phyloP scores from a whole-genome alignment of 2,888 invertebrate species.

The Malachius bipustulatus region DNA sequence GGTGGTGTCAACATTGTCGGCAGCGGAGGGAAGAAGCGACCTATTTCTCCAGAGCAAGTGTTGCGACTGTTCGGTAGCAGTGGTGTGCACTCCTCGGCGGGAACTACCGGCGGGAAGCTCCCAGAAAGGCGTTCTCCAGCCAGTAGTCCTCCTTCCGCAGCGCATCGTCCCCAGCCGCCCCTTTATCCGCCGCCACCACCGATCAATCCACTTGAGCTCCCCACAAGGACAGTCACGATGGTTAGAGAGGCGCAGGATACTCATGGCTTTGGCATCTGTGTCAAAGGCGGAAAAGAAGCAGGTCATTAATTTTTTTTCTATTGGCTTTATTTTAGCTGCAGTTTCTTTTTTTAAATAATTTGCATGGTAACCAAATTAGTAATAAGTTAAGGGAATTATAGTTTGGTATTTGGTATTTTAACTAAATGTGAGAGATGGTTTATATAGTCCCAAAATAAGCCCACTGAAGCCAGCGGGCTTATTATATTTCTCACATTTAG shows the following conservation, averaged over 20 bases:
- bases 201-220: conserved; percentile 62
- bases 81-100: too few relatives aligned
- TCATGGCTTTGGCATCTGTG: conserved; percentile 83
- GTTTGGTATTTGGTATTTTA: too few relatives aligned
- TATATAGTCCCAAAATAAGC: too few relatives aligned
- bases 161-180: conserved; percentile 44
- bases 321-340: too few relatives aligned
- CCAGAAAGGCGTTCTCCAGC: conserved; percentile 48
- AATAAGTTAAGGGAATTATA: too few relatives aligned
- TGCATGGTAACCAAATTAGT: too few relatives aligned
- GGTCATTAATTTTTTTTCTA: conserved; percentile 52
- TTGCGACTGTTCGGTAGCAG: conserved; percentile 32
- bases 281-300: conserved; percentile 83
- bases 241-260: conserved; percentile 67
- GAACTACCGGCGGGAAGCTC: conserved; percentile 14
- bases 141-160: conserved; percentile 68
- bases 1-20: conserved; percentile 34
- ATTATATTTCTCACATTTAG: too few relatives aligned
- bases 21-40: conserved; percentile 57
- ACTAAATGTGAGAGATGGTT: too few relatives aligned
- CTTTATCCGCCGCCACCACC: conserved; percentile 46
- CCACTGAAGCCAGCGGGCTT: too few relatives aligned
- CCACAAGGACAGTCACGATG: conserved; percentile 78
- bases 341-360: too few relatives aligned
- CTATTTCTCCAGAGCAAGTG: conserved; percentile 74